Evolutionary conservation across 2,797 vertebrate genomes (phyloP), one percentile per base, ranked within the genome.

Genomic region (Mus caroli): DNA sequence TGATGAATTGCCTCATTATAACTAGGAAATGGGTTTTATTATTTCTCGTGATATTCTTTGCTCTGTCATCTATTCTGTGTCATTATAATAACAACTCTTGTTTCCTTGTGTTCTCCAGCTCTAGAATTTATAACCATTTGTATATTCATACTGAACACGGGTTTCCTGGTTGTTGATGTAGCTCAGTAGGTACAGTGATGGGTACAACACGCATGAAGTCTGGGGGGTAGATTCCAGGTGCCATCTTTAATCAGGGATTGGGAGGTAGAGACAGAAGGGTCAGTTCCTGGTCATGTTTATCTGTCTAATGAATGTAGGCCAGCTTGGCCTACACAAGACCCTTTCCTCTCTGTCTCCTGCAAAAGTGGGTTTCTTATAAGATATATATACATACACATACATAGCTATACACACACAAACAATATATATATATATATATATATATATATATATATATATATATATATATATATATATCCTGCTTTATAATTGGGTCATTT

Each of bases 1-100:
- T 94, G 73, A 88, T 88, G 43, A 80, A 79, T 82, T 77, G 14
- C 54, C 62, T 96, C 50, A 83, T 78, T 94, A 88, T 83, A 40
- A 4, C 50, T 78, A 77, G 31, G 7, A 87, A 91, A 89, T 90
- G 26, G 40, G 71, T 87, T 80, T 92, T n/a, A 73, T 90, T 43
- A 76, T 86, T n/a, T 31, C 40, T 90, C 43, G 0, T 93, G 86
- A 93, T 88, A 43, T 22, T 80, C 6, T 95, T 92, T 31, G 56
- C n/a, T 80, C 37, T 85, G 40, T 46, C 50, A 90, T 87, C 75
- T 89, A 77, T 60, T 88, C 78, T 88, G 34, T 83, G 28, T 64
- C 86, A 20, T 84, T 86, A 78, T 26, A 34, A 60, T 9, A 91
- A 71, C 3, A 14, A 34, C 11, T 60, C 37, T 56, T 46, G 7